phyloP scores from a whole-genome alignment of 2,888 invertebrate species.

The Platycheirus albimanus region DNA sequence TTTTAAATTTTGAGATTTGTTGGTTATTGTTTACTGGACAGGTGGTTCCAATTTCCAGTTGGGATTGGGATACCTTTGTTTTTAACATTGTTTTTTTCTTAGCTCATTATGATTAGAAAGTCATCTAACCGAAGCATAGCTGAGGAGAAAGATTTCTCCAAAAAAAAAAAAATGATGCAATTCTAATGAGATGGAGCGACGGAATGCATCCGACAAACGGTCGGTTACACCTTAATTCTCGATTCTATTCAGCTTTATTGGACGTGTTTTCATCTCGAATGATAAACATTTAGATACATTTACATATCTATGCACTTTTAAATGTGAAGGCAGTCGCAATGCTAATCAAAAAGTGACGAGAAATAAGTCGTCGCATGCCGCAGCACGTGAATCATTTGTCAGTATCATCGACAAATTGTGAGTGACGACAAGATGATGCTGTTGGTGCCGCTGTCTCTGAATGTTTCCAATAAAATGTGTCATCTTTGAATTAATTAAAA shows the following conservation, averaged over 20 bases:
- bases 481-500: constrained; percentile 37
- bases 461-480: constrained; percentile 26
- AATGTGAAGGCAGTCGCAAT: neutral
- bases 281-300: constrained; percentile 10
- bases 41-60: neutral
- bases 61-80: constrained; percentile 1
- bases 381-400: constrained; percentile 50
- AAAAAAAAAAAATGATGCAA: constrained; percentile 55
- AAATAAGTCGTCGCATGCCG: constrained; percentile 33
- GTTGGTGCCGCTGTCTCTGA: constrained; percentile 16
- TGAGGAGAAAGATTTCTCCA: constrained; percentile 30
- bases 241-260: constrained; percentile 8
- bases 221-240: constrained; percentile 23
- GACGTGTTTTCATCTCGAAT: constrained; percentile 5
- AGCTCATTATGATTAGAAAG: constrained; percentile 64
- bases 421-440: constrained; percentile 18
- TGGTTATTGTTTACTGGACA: constrained; percentile 8
- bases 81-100: constrained; percentile 16
- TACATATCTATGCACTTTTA: neutral
- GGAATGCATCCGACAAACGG: constrained; percentile 11
- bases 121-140: constrained; percentile 29
- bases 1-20: constrained; percentile 41
- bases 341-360: constrained; percentile 34
- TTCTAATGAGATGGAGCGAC: constrained; percentile 7
- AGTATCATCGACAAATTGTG: constrained; percentile 14